These are phyloP conservation scores for Echeneis naucrates DNA, from an alignment of 2,797 vertebrate genomes.

Conservation along the genomic window DNA sequence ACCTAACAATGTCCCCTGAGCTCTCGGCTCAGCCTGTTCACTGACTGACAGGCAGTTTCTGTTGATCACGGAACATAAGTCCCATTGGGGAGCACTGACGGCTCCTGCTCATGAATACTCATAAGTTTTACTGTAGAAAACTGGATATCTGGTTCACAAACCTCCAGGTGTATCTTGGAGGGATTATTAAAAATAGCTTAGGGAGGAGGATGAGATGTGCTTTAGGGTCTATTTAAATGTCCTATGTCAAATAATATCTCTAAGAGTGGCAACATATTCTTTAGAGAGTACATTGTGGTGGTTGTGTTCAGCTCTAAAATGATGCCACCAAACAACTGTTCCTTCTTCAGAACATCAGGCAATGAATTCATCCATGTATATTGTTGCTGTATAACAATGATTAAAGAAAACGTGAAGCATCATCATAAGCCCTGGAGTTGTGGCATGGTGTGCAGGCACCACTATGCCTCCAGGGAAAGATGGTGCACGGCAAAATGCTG, in stretches of 20 bases:
- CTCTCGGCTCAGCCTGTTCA: conserved; percentile 54
- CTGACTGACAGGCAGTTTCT: conserved; percentile 58
- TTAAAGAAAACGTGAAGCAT: conserved; percentile 29
- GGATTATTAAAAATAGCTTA: conserved; percentile 41
- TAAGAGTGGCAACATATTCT: conserved; percentile 1
- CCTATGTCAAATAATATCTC: conserved; percentile 8
- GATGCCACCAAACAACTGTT: conserved; percentile 8
- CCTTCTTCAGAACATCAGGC: conserved; percentile 2
- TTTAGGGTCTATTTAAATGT: conserved; percentile 36
- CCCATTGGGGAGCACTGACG: conserved; percentile 42
- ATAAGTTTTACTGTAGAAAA: conserved; percentile 37
- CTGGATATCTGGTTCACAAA: conserved; percentile 31
- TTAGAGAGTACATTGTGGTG: not conserved
- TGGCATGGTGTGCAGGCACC: conserved; percentile 26
- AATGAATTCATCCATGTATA: conserved; percentile 16
- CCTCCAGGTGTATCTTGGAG: conserved; percentile 37
- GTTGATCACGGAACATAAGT: conserved; percentile 66
- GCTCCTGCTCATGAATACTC: conserved; percentile 62
- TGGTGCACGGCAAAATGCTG: conserved; percentile 41
- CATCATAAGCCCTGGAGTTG: conserved; percentile 41
- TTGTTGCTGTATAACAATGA: not conserved
- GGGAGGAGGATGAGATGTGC: conserved; percentile 22
- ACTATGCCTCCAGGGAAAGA: conserved; percentile 36
- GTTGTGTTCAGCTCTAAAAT: not conserved
- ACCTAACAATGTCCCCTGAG: conserved; percentile 64